A percentile compares a stretch with the other conserved stretches of the same genome.
Evolutionary conservation across 1,140 invertebrate genomes (phyloP).

Genomic region (Contarinia nasturtii): DNA sequence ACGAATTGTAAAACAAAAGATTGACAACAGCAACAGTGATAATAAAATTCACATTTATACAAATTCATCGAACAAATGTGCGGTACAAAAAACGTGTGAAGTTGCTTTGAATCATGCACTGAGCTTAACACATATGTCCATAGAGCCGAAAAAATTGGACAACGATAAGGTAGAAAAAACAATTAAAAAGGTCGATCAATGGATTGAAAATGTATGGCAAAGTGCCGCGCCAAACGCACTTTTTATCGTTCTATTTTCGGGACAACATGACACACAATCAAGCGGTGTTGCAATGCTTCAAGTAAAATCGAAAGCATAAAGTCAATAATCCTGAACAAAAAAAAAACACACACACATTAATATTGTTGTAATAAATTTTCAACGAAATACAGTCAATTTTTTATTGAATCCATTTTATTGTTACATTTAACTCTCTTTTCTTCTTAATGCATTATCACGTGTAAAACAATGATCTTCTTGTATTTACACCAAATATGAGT

Average conservation of each 20-base stretch:
- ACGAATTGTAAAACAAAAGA: neutral
- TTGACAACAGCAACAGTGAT: constrained; percentile 8
- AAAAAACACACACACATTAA: no score
- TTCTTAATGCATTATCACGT: no score
- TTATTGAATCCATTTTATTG: no score
- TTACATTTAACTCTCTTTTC: no score
- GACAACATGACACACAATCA: constrained; percentile 17
- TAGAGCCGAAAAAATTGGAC: constrained; percentile 22
- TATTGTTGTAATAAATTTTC: no score
- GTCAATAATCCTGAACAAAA: no score
- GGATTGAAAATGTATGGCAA: constrained; percentile 38
- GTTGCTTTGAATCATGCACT: constrained; percentile 28
- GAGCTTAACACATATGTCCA: constrained; percentile 37
- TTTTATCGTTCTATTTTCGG: constrained; percentile 34
- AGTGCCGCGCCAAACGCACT: constrained; percentile 30
- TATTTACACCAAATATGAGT: no score
- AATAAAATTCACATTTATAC: constrained; percentile 13
- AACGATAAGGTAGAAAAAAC: constrained; percentile 24
- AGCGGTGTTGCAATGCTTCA: constrained; percentile 21
- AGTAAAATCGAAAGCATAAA: constrained; percentile 11
- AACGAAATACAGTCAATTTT: no score
- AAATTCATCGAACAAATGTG: constrained; percentile 27
- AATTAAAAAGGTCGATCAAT: constrained; percentile 33
- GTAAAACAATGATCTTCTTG: no score
- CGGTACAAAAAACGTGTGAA: constrained; percentile 28